phyloP scores from a whole-genome alignment of 2,888 invertebrate genomes.

The Scaptomyza flava region DNA sequence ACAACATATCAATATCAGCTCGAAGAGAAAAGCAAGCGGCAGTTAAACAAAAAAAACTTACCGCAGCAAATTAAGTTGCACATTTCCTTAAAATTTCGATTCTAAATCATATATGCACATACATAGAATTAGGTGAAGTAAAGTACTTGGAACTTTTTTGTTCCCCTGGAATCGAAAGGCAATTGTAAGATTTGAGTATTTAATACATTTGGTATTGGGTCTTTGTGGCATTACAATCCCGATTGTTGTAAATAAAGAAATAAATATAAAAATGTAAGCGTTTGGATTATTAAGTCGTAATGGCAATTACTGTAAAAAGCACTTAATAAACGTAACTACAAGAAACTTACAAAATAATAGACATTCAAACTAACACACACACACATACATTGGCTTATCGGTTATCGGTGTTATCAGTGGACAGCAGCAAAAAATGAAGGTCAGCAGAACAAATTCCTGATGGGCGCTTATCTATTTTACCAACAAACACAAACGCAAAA shows the following conservation, averaged over 20 bases:
- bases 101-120: neutral
- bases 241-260: constrained; percentile 10
- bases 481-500: constrained; percentile 30
- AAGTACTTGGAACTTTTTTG: neutral
- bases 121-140: neutral
- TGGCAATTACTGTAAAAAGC: constrained; percentile 38
- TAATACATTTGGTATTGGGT: constrained; percentile 20
- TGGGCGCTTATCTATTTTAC: constrained; percentile 65
- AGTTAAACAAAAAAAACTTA: neutral
- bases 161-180: constrained; percentile 3
- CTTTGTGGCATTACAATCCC: constrained; percentile 7
- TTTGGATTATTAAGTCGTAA: constrained; percentile 35
- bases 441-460: constrained; percentile 79
- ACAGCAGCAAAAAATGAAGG: constrained; percentile 75
- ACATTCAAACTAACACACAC: constrained; percentile 23
- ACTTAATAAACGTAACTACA: constrained; percentile 41
- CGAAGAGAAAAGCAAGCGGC: neutral
- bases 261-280: constrained; percentile 18
- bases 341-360: constrained; percentile 54
- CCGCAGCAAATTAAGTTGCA: neutral
- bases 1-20: constrained; percentile 1
- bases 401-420: constrained; percentile 59
- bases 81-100: no score
- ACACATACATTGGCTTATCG: constrained; percentile 53
- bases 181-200: constrained; percentile 17